Conservation (phyloP, 2,113 vertebrate species). For the Serinus canaria region DNA sequence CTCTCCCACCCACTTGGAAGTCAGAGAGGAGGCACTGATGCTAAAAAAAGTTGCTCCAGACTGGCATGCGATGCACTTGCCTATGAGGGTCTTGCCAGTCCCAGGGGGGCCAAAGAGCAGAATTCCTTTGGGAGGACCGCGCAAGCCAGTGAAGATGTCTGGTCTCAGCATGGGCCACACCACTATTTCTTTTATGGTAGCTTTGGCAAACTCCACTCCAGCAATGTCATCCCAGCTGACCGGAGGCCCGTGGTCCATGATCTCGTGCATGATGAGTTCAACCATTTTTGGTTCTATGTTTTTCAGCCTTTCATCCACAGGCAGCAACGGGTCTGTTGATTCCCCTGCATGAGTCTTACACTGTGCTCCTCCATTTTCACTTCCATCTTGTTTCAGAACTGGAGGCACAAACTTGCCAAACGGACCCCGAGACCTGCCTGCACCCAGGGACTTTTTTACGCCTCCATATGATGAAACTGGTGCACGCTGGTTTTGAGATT, state of each 20-base stretch:
- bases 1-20: constrained; percentile 97
- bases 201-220: constrained; percentile 93
- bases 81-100: constrained; percentile 96
- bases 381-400: constrained; percentile 80
- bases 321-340: neutral
- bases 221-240: constrained; percentile 95
- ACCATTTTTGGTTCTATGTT: constrained; percentile 94
- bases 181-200: constrained; percentile 95
- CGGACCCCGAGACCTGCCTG: constrained; percentile 84
- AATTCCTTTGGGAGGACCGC: constrained; percentile 95
- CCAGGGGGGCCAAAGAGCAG: constrained; percentile 94
- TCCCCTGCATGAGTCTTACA: neutral
- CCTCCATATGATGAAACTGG: constrained; percentile 47
- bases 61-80: constrained; percentile 95
- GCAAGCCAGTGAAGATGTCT: constrained; percentile 93
- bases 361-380: neutral
- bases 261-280: constrained; percentile 94
- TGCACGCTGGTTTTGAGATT: constrained; percentile 71
- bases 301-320: constrained; percentile 85
- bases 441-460: constrained; percentile 89
- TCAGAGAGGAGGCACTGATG: constrained; percentile 95
- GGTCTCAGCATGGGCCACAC: constrained; percentile 98
- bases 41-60: constrained; percentile 97
- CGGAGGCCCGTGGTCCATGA: constrained; percentile 93
- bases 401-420: constrained; percentile 92